Conservation (phyloP, 2,888 invertebrate species). For the Patella caerulea region DNA sequence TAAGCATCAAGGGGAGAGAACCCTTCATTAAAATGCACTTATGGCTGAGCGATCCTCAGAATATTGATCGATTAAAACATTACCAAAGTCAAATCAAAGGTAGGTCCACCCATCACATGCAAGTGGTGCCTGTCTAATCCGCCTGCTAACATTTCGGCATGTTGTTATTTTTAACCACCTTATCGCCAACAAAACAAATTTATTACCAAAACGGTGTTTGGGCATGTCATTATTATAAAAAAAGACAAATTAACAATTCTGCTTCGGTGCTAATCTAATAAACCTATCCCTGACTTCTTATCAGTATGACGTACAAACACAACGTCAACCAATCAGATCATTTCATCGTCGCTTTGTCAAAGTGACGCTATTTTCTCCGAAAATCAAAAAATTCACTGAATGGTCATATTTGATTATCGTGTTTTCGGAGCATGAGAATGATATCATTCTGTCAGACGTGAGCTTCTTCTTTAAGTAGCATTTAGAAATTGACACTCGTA, state of each 20-base stretch:
- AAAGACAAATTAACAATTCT: too few species aligned
- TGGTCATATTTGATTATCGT: neutral
- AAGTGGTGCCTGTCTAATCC: constrained; percentile 20
- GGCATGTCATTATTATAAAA: too few species aligned
- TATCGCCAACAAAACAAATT: neutral
- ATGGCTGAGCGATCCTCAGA: constrained; percentile 96
- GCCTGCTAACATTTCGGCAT: constrained; percentile 6
- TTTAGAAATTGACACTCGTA: neutral
- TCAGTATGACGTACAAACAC: too few species aligned
- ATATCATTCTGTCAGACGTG: neutral
- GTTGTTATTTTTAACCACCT: neutral
- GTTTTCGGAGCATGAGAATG: neutral
- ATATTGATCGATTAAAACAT: constrained; percentile 88
- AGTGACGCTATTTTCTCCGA: neutral
- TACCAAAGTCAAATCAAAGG: constrained; percentile 71
- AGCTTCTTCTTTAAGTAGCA: neutral
- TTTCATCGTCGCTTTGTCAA: neutral
- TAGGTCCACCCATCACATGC: constrained; percentile 40
- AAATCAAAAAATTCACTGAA: neutral
- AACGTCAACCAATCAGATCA: too few species aligned
- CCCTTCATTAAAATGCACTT: constrained; percentile 78
- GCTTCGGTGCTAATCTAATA: too few species aligned
- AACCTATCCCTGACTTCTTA: too few species aligned
- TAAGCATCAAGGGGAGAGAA: constrained; percentile 97
- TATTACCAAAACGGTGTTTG: too few species aligned